phyloP scores from a whole-genome alignment of 2,888 invertebrate species.

The Seira ritae region DNA sequence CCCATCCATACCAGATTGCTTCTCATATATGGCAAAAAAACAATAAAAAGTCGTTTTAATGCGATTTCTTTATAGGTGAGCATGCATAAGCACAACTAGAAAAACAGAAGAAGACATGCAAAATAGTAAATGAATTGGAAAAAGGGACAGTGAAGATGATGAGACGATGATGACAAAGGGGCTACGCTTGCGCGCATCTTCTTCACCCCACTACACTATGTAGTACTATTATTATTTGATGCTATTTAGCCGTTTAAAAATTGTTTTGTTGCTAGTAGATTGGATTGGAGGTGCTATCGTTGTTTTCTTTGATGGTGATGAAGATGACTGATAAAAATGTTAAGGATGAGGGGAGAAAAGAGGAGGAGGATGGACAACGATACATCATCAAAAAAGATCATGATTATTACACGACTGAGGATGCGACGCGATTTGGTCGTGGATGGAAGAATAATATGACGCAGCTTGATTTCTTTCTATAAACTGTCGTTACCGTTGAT shows the following conservation, averaged over 20 bases:
- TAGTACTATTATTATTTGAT: background rate
- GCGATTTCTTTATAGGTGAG: background rate
- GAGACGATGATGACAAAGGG: background rate
- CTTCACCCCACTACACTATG: background rate
- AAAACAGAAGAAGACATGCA: background rate
- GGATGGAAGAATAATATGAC: background rate
- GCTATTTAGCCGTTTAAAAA: background rate
- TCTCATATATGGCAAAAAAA: background rate
- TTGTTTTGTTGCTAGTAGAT: background rate
- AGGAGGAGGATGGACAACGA: slow-evolving; percentile 16
- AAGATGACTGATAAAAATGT: slow-evolving; percentile 15
- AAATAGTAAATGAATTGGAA: slow-evolving; percentile 8
- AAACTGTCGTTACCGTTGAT: background rate
- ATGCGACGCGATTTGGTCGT: slow-evolving; percentile 2
- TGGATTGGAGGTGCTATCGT: slow-evolving; percentile 1
- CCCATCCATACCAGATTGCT: background rate
- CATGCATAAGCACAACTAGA: too few species aligned
- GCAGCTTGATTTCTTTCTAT: background rate
- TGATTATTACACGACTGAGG: slow-evolving; percentile 1
- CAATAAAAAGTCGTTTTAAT: slow-evolving; percentile 4
- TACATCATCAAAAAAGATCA: slow-evolving; percentile 7
- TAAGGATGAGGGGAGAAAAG: slow-evolving; percentile 16
- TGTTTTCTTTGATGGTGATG: slow-evolving; percentile 4
- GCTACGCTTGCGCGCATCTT: background rate
- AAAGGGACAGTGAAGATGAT: background rate